Evolutionary conservation across 2,888 invertebrate genomes (phyloP), one percentile per base, ranked within the genome.

Genomic region (Blera fallax): DNA sequence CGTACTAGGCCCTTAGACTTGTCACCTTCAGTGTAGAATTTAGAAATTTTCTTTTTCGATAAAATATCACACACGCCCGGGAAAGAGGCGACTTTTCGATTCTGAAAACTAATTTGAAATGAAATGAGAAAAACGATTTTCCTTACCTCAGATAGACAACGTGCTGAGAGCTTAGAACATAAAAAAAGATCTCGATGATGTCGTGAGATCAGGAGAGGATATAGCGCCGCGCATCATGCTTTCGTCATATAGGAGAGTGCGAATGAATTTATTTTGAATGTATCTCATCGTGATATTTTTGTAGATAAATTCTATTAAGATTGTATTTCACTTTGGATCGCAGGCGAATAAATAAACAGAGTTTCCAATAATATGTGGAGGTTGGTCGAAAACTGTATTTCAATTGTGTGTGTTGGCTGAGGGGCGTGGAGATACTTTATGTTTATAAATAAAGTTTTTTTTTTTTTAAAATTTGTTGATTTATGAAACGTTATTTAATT

Each of bases 191-290:
- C 70, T 77, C 37, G 64, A 56, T 8, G 43, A 50, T 43, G 27
- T 80, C 77, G 48, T 65, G 65, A 58, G 65, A 62, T 27, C 18
- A 45, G 24, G 62, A 73, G 73, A 73, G 67, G 18, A 62, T 65
- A 16, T 40, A 62, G 29, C 50, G 60, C 16, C 64, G 24, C 54
- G 74, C 43, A 37, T 27, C 18, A 14, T 64, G 69, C 34, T 64
- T 77, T 82, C 82, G 72, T 83, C 72, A 83, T 43, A 72, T 24
- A n/a, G 58, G 45, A 72, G 65, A 78, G 82, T 65, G 70, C 14
- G 37, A 58, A 81, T 64, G 48, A 29, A 69, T 65, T 64, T 65
- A 52, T 70, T 67, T 56, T 56, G 45, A 73, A 67, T 29, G 43
- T 67, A 72, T 60, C 60, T 74, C 45, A 58, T 45, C 16, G 69